Conservation (phyloP, 2,113 vertebrate species). For the Rafetus swinhoei region DNA sequence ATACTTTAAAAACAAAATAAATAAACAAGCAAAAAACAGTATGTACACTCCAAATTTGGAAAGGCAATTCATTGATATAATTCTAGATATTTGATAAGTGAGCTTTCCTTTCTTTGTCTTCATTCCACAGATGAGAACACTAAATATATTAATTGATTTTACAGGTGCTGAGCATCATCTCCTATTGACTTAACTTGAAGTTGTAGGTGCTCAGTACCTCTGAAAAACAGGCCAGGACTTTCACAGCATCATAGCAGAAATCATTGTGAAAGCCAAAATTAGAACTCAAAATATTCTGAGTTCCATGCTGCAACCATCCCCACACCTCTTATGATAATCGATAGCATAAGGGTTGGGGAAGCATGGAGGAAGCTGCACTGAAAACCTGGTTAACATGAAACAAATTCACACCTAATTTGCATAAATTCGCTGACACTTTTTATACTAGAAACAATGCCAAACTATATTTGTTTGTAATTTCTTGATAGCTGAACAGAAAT, state of each 20-base stretch:
- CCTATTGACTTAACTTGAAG: neutral
- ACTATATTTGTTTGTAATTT: neutral
- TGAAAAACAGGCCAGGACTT: neutral
- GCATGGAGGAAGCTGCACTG: neutral
- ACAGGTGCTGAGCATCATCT: neutral
- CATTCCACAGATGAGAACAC: neutral
- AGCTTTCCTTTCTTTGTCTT: neutral
- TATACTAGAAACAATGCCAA: neutral
- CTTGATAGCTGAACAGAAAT: neutral
- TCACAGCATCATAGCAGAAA: neutral
- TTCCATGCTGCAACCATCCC: neutral
- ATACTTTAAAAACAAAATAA: neutral
- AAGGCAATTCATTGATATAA: neutral
- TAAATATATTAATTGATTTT: neutral
- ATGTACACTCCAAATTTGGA: neutral
- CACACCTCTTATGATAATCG: neutral
- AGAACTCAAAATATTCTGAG: neutral
- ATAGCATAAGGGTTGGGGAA: neutral
- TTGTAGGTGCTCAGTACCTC: neutral
- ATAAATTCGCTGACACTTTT: neutral
- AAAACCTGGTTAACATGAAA: slow-evolving; percentile 1
- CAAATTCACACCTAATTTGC: neutral
- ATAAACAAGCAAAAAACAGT: neutral
- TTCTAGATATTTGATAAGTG: neutral
- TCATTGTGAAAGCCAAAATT: neutral